These are phyloP conservation scores for Meghimatium bilineatum DNA, from an alignment of 2,888 invertebrate species.

Conservation along the genomic window DNA sequence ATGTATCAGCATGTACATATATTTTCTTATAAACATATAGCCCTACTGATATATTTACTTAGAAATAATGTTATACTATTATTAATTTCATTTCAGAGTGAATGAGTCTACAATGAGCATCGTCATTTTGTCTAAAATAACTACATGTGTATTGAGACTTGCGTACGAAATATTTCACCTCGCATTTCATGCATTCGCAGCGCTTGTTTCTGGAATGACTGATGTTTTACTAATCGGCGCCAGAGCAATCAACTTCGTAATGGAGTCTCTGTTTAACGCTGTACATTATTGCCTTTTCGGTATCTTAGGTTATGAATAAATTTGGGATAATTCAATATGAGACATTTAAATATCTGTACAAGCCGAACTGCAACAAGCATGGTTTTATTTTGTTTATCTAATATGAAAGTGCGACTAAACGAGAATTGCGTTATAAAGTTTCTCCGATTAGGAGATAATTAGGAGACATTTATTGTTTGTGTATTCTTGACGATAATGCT, in stretches of 20 bases:
- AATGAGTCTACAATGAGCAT: not conserved
- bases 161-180: not conserved
- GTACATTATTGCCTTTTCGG: constrained; percentile 3
- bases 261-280: not conserved
- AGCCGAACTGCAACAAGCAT: no score
- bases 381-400: no score
- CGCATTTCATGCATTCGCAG: not conserved
- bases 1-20: no score
- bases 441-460: no score
- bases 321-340: no score
- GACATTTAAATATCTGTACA: no score
- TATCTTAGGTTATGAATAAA: constrained; percentile 5
- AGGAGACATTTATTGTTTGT: no score
- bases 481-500: no score
- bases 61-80: not conserved
- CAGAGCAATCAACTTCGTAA: not conserved
- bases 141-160: not conserved
- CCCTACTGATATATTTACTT: no score
- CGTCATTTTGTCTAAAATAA: not conserved
- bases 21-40: no score
- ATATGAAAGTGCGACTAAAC: no score
- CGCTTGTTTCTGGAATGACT: not conserved
- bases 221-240: constrained; percentile 1
- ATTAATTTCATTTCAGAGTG: not conserved
- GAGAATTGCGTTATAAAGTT: no score